Conservation (phyloP, 2,113 vertebrate genomes). For the Mastomys natalensis region DNA sequence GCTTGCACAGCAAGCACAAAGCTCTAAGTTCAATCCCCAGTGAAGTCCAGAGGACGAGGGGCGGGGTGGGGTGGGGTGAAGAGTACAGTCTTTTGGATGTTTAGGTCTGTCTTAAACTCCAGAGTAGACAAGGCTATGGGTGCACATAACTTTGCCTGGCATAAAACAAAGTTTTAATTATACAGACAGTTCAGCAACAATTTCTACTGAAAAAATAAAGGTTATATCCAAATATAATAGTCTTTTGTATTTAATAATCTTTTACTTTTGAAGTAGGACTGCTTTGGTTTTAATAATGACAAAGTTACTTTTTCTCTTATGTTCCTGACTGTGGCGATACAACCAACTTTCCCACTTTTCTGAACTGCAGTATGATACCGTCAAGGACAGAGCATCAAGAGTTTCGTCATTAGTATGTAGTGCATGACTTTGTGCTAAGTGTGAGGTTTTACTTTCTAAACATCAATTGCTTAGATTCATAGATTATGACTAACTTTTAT, state of each 20-base stretch:
- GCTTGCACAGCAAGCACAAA: not conserved
- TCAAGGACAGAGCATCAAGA: slow-evolving; percentile 81
- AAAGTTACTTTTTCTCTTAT: slow-evolving; percentile 17
- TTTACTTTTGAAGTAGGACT: slow-evolving; percentile 53
- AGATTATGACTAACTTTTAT: slow-evolving; percentile 54
- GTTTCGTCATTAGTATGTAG: slow-evolving; percentile 74
- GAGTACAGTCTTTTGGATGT: not conserved
- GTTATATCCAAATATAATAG: slow-evolving; percentile 10
- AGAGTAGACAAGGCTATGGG: not conserved
- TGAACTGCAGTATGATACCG: slow-evolving; percentile 74
- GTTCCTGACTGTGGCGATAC: slow-evolving; percentile 52
- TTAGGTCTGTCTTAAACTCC: not conserved
- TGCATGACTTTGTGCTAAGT: slow-evolving; percentile 68
- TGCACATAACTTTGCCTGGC: not conserved
- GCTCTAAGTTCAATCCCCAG: not conserved
- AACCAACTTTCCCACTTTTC: slow-evolving; percentile 59
- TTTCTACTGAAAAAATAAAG: slow-evolving; percentile 4
- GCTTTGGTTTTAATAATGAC: slow-evolving; percentile 34
- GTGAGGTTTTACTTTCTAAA: slow-evolving; percentile 47
- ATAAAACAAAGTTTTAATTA: slow-evolving; percentile 4
- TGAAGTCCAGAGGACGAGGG: not conserved
- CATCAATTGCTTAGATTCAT: slow-evolving; percentile 33
- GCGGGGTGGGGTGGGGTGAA: no score
- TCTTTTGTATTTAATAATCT: slow-evolving; percentile 32
- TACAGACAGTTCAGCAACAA: not conserved